Conservation (phyloP, 2,113 vertebrate genomes). For the Cardinalis cardinalis region DNA sequence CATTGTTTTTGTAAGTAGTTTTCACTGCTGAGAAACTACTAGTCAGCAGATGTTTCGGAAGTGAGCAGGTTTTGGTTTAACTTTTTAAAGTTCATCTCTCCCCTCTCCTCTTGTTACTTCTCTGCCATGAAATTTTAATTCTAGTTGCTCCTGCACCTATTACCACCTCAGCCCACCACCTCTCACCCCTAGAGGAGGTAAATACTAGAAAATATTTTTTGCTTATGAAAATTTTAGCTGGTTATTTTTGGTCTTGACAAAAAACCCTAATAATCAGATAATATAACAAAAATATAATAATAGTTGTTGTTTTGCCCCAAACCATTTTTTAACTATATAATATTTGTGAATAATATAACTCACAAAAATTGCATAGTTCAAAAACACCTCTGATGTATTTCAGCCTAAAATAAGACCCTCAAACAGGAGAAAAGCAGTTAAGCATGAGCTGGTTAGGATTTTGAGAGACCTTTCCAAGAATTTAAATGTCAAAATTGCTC, state of each 20-base stretch:
- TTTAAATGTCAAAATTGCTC: not conserved
- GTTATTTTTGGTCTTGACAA: not conserved
- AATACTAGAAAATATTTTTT: not conserved
- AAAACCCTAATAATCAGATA: not conserved
- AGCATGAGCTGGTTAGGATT: not conserved
- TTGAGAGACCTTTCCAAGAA: not conserved
- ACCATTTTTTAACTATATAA: not conserved
- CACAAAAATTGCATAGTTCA: not conserved
- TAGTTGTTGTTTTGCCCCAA: not conserved
- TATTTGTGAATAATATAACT: not conserved
- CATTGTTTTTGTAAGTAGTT: not conserved
- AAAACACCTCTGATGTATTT: not conserved
- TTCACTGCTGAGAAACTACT: not conserved
- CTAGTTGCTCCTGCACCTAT: accelerated
- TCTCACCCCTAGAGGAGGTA: not conserved
- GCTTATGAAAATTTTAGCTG: not conserved
- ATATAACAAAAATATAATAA: not conserved
- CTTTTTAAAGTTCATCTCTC: not conserved
- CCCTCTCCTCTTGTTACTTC: not conserved
- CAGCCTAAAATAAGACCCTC: not conserved
- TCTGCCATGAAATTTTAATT: not conserved
- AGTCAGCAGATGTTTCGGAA: not conserved
- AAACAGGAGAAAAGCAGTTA: not conserved
- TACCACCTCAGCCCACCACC: accelerated
- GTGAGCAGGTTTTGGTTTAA: not conserved